These are phyloP conservation scores for Poicephalus meyeri DNA, from an alignment of 2,113 vertebrate genomes.

Conservation along the genomic window DNA sequence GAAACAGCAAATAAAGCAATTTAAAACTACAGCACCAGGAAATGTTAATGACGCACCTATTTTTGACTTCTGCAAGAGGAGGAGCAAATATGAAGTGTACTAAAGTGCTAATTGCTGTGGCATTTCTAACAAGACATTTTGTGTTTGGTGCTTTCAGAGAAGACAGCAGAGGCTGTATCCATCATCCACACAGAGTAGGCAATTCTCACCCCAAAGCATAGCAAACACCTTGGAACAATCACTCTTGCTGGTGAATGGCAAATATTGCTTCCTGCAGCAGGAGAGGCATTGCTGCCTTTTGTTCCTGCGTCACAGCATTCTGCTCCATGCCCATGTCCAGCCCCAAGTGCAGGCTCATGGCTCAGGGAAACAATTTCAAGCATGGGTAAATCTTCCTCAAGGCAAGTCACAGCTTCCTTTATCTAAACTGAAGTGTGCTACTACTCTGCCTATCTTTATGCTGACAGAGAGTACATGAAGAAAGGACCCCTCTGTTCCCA, in stretches of 20 bases:
- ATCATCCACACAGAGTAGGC: no score
- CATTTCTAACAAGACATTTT: neutral
- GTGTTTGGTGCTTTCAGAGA: neutral
- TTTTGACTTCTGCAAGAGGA: neutral
- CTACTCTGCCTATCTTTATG: neutral
- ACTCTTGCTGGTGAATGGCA: no score
- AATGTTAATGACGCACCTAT: no score
- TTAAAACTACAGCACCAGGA: neutral
- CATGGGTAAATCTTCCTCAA: neutral
- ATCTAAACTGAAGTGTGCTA: rapidly evolving
- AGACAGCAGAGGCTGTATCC: neutral
- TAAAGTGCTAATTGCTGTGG: neutral
- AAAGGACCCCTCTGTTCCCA: neutral
- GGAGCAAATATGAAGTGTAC: neutral
- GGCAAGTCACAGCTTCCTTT: neutral
- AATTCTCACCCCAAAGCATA: neutral
- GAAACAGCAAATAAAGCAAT: neutral
- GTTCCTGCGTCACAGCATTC: rapidly evolving
- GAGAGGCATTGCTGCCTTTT: no score
- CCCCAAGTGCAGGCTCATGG: neutral
- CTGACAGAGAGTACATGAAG: neutral
- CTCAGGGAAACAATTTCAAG: neutral
- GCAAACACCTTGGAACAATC: neutral
- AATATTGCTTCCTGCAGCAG: neutral
- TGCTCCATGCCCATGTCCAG: neutral